Evolutionary conservation across 2,113 vertebrate genomes (phyloP), one percentile per base, ranked within the genome.

Genomic region (Brevimyrus niger): DNA sequence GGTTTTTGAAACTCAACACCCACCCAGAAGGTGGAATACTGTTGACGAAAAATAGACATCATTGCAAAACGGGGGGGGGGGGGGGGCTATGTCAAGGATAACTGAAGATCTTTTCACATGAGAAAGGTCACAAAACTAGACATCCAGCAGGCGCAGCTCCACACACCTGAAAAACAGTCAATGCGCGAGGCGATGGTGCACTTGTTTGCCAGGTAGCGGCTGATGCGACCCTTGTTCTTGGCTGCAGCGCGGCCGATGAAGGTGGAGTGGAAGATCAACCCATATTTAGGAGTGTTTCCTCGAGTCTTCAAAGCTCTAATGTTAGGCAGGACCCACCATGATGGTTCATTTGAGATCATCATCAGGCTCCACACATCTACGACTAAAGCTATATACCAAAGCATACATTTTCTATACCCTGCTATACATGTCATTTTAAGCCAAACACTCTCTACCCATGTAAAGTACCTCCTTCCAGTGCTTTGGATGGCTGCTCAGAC

Each of bases 1-100:
- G 98, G 2, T 88, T 89, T 89, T 58, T 27, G 8, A 0, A 42
- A 21, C 90, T 97, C 98, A 99, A 95, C 98, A 99, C 95, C 97
- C 97, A 95, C 96, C 51, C 87, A 0, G 35, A 35, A 84, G 90
- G 94, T 97, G 97, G 95, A 92, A 97, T 98, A 86, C 98, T 98
- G 98, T 95, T 99, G 98, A 99, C 98, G 98, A 99, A 99, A 99
- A 99, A 99, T 98, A 88, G 91, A 92, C 98, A 99, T 99, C 98
- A 99, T 10, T 0, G 98, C 97, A 96, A 94, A 90, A 92, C 0
- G 44, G 44, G 44, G 44, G 0, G 46, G 46, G 46, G 46, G 42
- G 3, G 50, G 48, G 48, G 10, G 23, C 7, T 2, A 8, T 1
- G 23, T 6, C 9, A 69, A 9, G 6, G 55, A 61, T 58, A 58